Base-by-base conservation (phyloP, 1,140 invertebrate species). In the Drosophila setifemur region DNA sequence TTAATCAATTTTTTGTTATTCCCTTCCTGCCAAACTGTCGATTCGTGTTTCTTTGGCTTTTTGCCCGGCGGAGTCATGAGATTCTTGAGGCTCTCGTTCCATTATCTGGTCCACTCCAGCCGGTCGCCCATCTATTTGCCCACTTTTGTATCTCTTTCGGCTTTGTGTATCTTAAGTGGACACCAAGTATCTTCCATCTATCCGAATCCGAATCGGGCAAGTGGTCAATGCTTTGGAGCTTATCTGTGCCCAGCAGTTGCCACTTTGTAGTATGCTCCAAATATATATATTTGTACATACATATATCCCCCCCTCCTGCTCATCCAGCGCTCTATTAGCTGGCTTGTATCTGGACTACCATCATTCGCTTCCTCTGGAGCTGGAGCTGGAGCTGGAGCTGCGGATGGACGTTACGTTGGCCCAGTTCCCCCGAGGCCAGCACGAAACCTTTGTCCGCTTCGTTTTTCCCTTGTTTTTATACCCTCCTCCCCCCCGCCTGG, bases 1-100 rank as follows among this genome's bases (percentile, higher is more conserved):
- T 88, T 88, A 88, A 88, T 88, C 83, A 88, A 88, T 79, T 83
- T n/a, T 79, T 54, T 60, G 49, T 61, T 58, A 64, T 39, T 50
- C 26, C 19, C 48, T n/a, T n/a, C n/a, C 11, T 19, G 29, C 3
- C 14, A 49, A 29, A 39, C n/a, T 63, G 28, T 43, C 37, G 16
- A 23, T 29, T n/a, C 28, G 14, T 40, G 33, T 23, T 39, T 18
- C 33, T 26, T 28, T 23, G 28, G 35, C 26, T 48, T 21, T 26
- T 19, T 37, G 60, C 55, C 54, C 31, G 31, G n/a, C 67, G 48
- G 47, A 23, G 6, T 26, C 45, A 53, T 29, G 16, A 43, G 47
- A 26, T 14, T 19, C 12, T 39, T 47, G 31, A 29, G 33, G 26
- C 18, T 31, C 23, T 54, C 69, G 44, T 31, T 42, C 33, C 21